A percentile compares a stretch with the other conserved stretches of the same genome.
Evolutionary conservation across 2,888 invertebrate species (phyloP).

Genomic region (Tetanocera ferruginea): DNA sequence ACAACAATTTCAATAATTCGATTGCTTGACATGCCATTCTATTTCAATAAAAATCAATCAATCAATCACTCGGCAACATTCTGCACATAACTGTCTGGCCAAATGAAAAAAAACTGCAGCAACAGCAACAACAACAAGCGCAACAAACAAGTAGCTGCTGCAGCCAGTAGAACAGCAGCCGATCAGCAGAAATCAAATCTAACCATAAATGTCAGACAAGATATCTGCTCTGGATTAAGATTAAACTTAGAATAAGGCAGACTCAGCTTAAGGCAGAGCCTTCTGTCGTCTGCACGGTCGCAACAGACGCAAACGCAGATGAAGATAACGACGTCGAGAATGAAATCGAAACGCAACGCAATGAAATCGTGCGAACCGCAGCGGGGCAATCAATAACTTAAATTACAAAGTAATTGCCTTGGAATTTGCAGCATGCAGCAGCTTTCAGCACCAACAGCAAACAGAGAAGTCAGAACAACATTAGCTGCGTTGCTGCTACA

Average conservation of each 20-base stretch:
- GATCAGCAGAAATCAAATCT: conserved; percentile 60
- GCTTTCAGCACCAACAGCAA: conserved; percentile 29
- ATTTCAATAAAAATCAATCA: conserved; percentile 31
- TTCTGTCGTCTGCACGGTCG: neutral
- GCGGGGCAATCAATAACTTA: conserved; percentile 68
- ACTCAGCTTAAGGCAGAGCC: conserved; percentile 25
- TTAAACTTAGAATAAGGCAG: conserved; percentile 25
- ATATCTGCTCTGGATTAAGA: conserved; percentile 52
- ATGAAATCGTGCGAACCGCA: conserved; percentile 49
- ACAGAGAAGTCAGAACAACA: conserved; percentile 29
- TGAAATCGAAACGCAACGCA: conserved; percentile 48
- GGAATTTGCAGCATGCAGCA: conserved; percentile 60
- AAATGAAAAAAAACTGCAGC: conserved; percentile 35
- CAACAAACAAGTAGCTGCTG: neutral
- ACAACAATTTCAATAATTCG: conserved; percentile 27
- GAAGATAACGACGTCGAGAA: conserved; percentile 23
- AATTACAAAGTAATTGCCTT: conserved; percentile 68
- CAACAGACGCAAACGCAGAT: neutral
- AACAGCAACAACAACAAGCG: neutral
- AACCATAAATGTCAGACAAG: conserved; percentile 60
- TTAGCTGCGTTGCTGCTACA: conserved; percentile 39
- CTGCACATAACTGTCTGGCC: conserved; percentile 12
- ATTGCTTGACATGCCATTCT: conserved; percentile 25
- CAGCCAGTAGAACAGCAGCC: conserved; percentile 6
- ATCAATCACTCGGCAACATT: conserved; percentile 35